phyloP scores from a whole-genome alignment of 1,140 invertebrate species.

The Lordiphosa clarofinis region DNA sequence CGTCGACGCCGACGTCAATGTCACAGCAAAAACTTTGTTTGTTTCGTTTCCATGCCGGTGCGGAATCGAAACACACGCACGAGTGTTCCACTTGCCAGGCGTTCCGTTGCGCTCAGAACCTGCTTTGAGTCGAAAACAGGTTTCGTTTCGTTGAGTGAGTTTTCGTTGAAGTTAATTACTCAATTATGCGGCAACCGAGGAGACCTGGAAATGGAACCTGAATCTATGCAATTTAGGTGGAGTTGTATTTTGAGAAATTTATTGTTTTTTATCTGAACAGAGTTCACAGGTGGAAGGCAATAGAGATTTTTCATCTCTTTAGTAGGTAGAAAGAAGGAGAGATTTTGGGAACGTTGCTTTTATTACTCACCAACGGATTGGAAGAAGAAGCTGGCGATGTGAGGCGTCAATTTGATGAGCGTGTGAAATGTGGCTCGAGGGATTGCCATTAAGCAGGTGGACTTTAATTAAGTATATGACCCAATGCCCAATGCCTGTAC shows the following conservation, averaged over 20 bases:
- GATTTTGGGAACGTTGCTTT: constrained; percentile 24
- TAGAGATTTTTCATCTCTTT: constrained; percentile 48
- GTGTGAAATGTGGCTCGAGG: constrained; percentile 46
- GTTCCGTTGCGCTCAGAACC: constrained; percentile 33
- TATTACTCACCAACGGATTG: too few species aligned
- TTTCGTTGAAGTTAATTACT: constrained; percentile 62
- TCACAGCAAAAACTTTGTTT: constrained; percentile 20
- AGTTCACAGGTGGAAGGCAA: constrained; percentile 52
- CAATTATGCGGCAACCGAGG: constrained; percentile 51
- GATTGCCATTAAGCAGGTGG: constrained; percentile 25
- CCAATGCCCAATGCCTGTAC: background rate
- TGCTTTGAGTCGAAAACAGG: constrained; percentile 58
- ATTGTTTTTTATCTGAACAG: constrained; percentile 66
- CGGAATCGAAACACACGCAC: too few species aligned
- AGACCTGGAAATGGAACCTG: constrained; percentile 6
- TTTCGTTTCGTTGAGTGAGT: constrained; percentile 54
- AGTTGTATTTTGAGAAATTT: constrained; percentile 56
- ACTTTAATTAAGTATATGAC: constrained; percentile 29
- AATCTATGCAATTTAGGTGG: constrained; percentile 51
- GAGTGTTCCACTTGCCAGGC: constrained; percentile 5
- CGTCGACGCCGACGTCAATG: constrained; percentile 19
- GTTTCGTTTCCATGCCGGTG: constrained; percentile 17
- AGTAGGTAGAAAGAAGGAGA: constrained; percentile 38
- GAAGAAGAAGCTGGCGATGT: background rate
- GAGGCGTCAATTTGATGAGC: constrained; percentile 51